Percentiles rank a stretch among this genome's conserved stretches.
Conservation (phyloP, 2,888 invertebrate genomes). For the Diabrotica balteata region DNA sequence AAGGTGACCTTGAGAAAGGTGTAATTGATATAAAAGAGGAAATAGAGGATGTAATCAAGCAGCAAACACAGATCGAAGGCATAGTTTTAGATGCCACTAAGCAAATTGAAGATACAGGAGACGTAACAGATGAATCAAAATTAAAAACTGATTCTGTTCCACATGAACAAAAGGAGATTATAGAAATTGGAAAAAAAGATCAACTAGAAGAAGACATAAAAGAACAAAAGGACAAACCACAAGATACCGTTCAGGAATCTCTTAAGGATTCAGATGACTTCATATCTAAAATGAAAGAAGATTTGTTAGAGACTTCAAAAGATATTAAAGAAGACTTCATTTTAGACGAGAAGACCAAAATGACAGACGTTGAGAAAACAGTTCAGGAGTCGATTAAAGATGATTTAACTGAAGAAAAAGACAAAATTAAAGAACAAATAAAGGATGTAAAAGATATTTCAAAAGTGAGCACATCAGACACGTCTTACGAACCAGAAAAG, state of each 20-base stretch:
- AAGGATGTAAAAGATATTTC: no score
- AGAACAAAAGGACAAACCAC: conserved; percentile 7
- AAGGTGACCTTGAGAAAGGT: background rate
- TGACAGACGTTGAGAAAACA: no score
- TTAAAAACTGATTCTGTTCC: background rate
- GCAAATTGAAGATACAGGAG: background rate
- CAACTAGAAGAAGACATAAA: conserved; percentile 5
- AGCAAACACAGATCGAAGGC: background rate
- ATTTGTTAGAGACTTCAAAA: background rate
- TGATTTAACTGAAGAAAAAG: no score
- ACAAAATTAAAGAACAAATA: no score
- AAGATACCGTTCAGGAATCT: background rate
- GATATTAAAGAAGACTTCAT: background rate
- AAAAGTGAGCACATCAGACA: no score
- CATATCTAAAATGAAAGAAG: background rate
- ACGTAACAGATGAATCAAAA: conserved; percentile 1
- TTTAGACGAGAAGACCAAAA: no score
- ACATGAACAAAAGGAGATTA: background rate
- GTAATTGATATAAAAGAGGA: background rate
- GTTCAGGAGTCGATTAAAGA: no score
- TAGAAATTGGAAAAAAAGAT: conserved; percentile 10
- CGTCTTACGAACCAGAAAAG: no score
- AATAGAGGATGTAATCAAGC: conserved; percentile 4
- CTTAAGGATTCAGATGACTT: background rate
- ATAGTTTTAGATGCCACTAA: background rate